Conservation (phyloP, 37 sponge, comb jelly and placozoan genomes). For the Halisarca cf. caerulea region DNA sequence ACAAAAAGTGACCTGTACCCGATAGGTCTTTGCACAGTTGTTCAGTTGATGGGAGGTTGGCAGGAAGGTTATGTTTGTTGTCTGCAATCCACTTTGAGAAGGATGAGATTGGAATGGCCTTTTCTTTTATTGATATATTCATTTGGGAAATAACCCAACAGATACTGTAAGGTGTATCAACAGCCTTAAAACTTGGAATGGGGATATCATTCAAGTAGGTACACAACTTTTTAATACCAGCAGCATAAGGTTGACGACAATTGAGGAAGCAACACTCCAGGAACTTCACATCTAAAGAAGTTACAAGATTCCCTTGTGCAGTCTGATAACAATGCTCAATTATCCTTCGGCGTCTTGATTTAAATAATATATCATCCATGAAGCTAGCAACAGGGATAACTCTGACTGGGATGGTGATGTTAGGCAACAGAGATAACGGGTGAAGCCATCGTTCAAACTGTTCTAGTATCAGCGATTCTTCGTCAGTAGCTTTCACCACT, state of each 20-base stretch:
- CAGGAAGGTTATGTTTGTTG: not conserved
- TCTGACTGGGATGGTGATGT: not conserved
- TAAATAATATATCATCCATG: not conserved
- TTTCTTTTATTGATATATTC: not conserved
- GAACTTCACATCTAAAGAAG: not conserved
- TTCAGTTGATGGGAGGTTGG: not conserved
- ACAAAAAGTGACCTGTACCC: not conserved
- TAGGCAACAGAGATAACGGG: not conserved
- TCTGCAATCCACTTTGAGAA: not conserved
- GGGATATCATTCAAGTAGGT: too few species aligned
- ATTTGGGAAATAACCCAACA: not conserved
- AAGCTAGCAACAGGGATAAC: not conserved
- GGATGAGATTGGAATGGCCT: not conserved
- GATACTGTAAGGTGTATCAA: not conserved
- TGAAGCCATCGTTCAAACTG: not conserved
- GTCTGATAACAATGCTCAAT: not conserved
- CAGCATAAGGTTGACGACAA: too few species aligned
- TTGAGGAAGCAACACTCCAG: too few species aligned
- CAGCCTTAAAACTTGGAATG: not conserved
- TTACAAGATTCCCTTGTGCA: too few species aligned
- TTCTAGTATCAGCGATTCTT: not conserved
- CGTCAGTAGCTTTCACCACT: not conserved
- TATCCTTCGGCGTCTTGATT: too few species aligned
- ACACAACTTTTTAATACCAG: too few species aligned
- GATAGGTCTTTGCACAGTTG: not conserved